Percentiles rank a stretch among this genome's conserved stretches.
These are phyloP conservation scores for Sebastes glaucus DNA, from an alignment of 2,797 vertebrate species.

Conservation along the genomic window DNA sequence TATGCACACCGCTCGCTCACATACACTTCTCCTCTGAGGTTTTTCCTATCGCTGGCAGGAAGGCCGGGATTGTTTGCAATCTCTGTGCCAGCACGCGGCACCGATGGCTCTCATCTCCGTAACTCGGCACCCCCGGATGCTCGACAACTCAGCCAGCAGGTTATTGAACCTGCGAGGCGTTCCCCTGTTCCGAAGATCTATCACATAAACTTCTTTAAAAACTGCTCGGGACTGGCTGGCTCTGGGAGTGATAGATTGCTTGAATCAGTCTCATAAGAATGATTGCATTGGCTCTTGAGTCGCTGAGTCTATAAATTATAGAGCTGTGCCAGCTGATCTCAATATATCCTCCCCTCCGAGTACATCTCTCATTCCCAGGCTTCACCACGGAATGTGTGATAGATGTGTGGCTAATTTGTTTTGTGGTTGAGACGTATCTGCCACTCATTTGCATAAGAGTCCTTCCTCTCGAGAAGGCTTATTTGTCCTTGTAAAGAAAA, in stretches of 20 bases:
- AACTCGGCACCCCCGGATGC: constrained; percentile 25
- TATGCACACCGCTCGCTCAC: neutral
- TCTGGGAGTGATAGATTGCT: constrained; percentile 58
- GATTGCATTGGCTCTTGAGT: constrained; percentile 66
- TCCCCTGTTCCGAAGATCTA: constrained; percentile 52
- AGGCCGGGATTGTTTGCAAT: constrained; percentile 26
- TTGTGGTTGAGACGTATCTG: constrained; percentile 45
- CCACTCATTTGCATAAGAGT: constrained; percentile 39
- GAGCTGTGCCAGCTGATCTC: constrained; percentile 51
- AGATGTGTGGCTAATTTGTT: constrained; percentile 58
- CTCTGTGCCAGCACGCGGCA: constrained; percentile 8
- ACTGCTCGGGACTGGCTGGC: constrained; percentile 33
- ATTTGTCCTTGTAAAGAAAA: constrained; percentile 19
- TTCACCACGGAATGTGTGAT: constrained; percentile 36
- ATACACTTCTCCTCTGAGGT: neutral
- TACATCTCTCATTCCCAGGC: constrained; percentile 24
- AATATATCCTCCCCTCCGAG: constrained; percentile 41
- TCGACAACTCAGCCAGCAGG: constrained; percentile 43
- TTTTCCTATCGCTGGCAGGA: neutral
- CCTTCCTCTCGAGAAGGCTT: neutral
- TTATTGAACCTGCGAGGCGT: constrained; percentile 63
- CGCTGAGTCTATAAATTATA: constrained; percentile 69
- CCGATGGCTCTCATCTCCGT: constrained; percentile 26
- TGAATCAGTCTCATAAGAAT: constrained; percentile 69
- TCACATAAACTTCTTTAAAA: constrained; percentile 64